A percentile compares a stretch with the other conserved stretches of the same genome.
Evolutionary conservation across 1,140 invertebrate species (phyloP).

Genomic region (Lepidotrigona ventralis): DNA sequence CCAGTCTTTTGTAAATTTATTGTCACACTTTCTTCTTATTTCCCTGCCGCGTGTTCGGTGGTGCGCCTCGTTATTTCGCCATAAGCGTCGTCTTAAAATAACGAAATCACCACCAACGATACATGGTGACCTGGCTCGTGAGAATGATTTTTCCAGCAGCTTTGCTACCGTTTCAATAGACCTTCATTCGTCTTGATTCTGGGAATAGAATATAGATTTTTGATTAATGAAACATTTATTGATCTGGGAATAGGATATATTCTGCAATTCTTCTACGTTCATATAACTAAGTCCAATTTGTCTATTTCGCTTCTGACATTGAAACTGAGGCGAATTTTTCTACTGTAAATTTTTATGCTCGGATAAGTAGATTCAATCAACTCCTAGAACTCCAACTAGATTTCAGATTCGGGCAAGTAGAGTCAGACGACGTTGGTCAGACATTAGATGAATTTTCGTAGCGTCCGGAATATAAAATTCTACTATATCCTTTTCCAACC

Average conservation of each 20-base stretch:
- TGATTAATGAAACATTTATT: too few species aligned
- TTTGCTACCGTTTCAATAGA: not conserved
- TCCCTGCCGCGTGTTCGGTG: not conserved
- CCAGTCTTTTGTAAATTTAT: not conserved
- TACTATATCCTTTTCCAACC: too few species aligned
- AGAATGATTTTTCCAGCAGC: not conserved
- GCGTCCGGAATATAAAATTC: not conserved
- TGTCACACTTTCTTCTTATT: not conserved
- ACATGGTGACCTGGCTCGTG: not conserved
- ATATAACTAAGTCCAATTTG: not conserved
- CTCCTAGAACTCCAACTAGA: not conserved
- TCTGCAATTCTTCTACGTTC: not conserved
- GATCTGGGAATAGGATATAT: too few species aligned
- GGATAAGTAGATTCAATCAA: not conserved
- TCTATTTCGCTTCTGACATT: not conserved
- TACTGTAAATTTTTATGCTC: not conserved
- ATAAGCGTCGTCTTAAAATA: conserved; percentile 12
- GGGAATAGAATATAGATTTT: too few species aligned
- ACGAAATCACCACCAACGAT: not conserved
- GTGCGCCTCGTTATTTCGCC: not conserved
- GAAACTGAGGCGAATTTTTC: not conserved
- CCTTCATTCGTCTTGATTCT: not conserved
- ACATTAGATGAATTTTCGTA: not conserved
- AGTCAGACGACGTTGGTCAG: not conserved
- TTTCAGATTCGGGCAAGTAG: not conserved